These are phyloP conservation scores for Merodon equestris DNA, from an alignment of 2,888 invertebrate genomes.

Conservation along the genomic window DNA sequence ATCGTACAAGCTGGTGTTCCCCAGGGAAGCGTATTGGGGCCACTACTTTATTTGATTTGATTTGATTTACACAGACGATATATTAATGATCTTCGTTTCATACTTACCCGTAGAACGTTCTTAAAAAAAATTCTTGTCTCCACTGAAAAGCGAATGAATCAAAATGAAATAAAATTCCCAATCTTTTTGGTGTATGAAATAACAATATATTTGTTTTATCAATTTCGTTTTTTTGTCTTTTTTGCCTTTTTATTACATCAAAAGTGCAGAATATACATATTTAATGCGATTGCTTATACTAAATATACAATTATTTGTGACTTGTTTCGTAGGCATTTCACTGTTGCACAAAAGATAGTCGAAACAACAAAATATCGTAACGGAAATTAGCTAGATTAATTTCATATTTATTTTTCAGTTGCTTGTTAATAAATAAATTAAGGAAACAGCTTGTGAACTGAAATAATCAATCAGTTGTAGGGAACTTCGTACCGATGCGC, in stretches of 20 bases:
- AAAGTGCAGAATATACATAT: slow-evolving; percentile 70
- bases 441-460: no score
- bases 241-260: slow-evolving; percentile 69
- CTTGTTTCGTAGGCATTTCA: slow-evolving; percentile 40
- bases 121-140: no score
- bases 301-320: slow-evolving; percentile 58
- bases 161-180: slow-evolving; percentile 15
- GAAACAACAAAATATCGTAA: slow-evolving; percentile 5
- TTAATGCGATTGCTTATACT: slow-evolving; percentile 60
- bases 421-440: no score
- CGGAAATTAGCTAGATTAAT: background rate
- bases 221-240: slow-evolving; percentile 35
- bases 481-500: slow-evolving; percentile 58
- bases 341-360: slow-evolving; percentile 4
- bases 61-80: no score
- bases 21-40: no score
- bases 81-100: no score
- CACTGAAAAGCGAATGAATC: no score
- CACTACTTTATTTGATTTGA: no score
- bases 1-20: no score
- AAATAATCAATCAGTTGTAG: slow-evolving; percentile 21
- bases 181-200: slow-evolving; percentile 68
- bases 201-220: slow-evolving; percentile 68
- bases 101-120: no score
- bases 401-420: slow-evolving; percentile 12